phyloP scores from a whole-genome alignment of 2,888 invertebrate species.

The Campoletis raptor region DNA sequence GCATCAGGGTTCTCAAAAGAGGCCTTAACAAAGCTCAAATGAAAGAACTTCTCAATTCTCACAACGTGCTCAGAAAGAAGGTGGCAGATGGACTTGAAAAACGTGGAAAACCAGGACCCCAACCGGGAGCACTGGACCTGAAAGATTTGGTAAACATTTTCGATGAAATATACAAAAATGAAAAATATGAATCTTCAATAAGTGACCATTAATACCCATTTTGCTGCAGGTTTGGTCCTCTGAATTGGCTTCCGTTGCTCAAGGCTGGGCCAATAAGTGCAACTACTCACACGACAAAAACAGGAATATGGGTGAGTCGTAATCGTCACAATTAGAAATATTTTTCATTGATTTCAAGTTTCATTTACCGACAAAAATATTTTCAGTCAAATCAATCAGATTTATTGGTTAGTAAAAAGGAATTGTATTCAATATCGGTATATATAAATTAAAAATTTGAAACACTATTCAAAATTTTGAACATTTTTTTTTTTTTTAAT shows the following conservation, averaged over 20 bases:
- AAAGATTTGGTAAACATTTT: no score
- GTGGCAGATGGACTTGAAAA: no score
- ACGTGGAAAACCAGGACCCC: no score
- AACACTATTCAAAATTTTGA: background rate
- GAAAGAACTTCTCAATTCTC: no score
- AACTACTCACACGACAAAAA: conserved; percentile 81
- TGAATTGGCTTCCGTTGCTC: conserved; percentile 82
- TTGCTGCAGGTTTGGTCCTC: conserved; percentile 69
- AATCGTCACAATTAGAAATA: background rate
- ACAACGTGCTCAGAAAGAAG: no score
- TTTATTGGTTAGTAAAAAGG: background rate
- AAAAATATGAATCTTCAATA: background rate
- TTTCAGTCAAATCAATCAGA: background rate
- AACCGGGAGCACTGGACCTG: no score
- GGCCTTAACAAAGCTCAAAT: no score
- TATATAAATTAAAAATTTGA: background rate
- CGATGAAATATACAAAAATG: no score
- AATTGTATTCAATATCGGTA: background rate
- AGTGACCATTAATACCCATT: background rate
- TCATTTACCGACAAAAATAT: background rate
- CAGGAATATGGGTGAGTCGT: conserved; percentile 70
- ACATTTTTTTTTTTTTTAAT: background rate
- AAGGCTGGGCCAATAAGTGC: conserved; percentile 84
- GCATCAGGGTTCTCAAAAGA: no score
- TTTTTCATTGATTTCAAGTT: background rate